Conservation (phyloP, 1,140 invertebrate genomes). For the Dendrolimus kikuchii region DNA sequence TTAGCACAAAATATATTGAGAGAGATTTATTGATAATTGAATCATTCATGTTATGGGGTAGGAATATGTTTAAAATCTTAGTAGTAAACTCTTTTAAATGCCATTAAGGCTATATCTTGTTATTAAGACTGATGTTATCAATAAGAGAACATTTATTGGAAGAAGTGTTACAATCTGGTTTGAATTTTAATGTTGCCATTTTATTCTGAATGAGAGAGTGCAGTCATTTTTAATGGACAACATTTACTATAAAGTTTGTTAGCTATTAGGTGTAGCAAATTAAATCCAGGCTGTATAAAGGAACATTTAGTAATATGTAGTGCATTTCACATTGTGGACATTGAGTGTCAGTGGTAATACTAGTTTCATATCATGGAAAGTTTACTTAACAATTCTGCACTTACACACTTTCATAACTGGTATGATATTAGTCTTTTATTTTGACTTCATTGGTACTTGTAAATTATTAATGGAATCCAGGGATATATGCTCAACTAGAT, state of each 20-base stretch:
- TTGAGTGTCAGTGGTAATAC: slow-evolving; percentile 56
- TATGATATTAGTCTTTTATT: slow-evolving; percentile 9
- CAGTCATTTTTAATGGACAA: slow-evolving; percentile 31
- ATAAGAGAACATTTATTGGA: slow-evolving; percentile 25
- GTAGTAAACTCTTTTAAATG: slow-evolving; percentile 28
- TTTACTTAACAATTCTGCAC: slow-evolving; percentile 40
- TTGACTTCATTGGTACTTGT: too few relatives aligned
- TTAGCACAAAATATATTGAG: slow-evolving; percentile 28
- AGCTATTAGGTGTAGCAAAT: slow-evolving; percentile 65
- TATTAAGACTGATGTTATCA: slow-evolving; percentile 52
- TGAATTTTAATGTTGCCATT: slow-evolving; percentile 11
- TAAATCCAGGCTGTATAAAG: slow-evolving; percentile 66
- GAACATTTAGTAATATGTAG: slow-evolving; percentile 65
- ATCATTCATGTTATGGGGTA: slow-evolving; percentile 25
- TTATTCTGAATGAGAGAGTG: slow-evolving; percentile 18
- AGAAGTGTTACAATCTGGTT: neutral
- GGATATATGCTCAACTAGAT: too few relatives aligned
- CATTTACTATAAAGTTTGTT: slow-evolving; percentile 55
- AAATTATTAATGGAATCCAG: too few relatives aligned
- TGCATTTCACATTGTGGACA: slow-evolving; percentile 63
- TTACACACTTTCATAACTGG: slow-evolving; percentile 27
- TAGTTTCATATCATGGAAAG: slow-evolving; percentile 49
- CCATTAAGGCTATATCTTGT: slow-evolving; percentile 36
- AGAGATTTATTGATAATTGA: slow-evolving; percentile 26
- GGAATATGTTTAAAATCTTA: slow-evolving; percentile 34